phyloP scores from a whole-genome alignment of 2,888 invertebrate genomes.

The Nomada fabriciana region DNA sequence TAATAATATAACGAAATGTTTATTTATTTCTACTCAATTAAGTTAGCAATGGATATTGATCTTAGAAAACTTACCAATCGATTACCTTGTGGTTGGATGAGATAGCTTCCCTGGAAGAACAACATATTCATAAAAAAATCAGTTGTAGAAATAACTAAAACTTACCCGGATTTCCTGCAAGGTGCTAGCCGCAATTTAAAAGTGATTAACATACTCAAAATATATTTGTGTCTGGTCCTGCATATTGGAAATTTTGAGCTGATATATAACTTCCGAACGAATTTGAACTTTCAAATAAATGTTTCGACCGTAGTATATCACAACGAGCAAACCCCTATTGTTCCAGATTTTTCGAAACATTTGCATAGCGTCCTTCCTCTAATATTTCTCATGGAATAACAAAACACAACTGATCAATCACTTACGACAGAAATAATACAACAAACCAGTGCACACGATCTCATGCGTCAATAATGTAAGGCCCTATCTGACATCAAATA shows the following conservation, averaged over 20 bases:
- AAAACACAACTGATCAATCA: constrained; percentile 40
- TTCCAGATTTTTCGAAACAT: constrained; percentile 28
- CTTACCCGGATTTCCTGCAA: constrained; percentile 56
- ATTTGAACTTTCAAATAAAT: constrained; percentile 21
- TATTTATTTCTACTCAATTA: constrained; percentile 44
- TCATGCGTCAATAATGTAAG: constrained; percentile 51
- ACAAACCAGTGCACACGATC: constrained; percentile 53
- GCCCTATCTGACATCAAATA: constrained; percentile 36
- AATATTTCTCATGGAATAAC: constrained; percentile 33
- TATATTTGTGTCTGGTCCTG: constrained; percentile 17
- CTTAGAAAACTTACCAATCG: constrained; percentile 48
- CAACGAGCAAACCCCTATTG: constrained; percentile 27
- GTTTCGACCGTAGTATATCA: neutral
- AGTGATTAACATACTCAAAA: constrained; percentile 32
- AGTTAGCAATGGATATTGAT: constrained; percentile 6
- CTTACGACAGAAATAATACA: constrained; percentile 43
- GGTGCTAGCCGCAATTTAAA: constrained; percentile 40
- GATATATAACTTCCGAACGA: constrained; percentile 5
- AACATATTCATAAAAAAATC: constrained; percentile 55
- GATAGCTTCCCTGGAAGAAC: constrained; percentile 59
- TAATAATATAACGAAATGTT: constrained; percentile 36
- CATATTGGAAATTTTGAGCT: neutral
- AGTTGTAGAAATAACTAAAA: constrained; percentile 2
- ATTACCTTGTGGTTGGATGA: constrained; percentile 30
- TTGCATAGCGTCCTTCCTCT: constrained; percentile 11